phyloP scores from a whole-genome alignment of 2,888 invertebrate genomes.

The Pterobdella sp. region DNA sequence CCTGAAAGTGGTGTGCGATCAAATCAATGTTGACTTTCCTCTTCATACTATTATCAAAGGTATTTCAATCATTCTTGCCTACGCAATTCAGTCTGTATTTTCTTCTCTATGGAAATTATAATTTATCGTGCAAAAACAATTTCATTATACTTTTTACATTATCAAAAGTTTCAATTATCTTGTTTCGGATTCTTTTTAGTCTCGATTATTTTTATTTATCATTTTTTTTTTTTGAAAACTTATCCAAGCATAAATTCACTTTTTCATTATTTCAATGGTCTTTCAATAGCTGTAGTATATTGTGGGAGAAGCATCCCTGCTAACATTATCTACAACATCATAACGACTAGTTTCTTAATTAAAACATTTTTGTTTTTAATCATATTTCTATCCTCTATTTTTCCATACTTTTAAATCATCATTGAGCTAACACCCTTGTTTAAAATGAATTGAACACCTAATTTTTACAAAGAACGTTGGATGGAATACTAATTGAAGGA shows the following conservation, averaged over 20 bases:
- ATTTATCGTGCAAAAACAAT: too few relatives aligned
- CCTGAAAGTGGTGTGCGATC: conserved; percentile 31
- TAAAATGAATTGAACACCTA: too few relatives aligned
- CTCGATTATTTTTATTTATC: too few relatives aligned
- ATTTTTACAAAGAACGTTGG: too few relatives aligned
- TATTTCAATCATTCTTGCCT: conserved; percentile 24
- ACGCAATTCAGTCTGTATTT: not conserved
- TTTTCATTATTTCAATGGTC: conserved; percentile 2
- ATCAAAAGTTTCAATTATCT: too few relatives aligned
- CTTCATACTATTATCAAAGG: conserved; percentile 36
- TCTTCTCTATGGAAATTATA: not conserved
- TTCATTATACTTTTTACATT: too few relatives aligned
- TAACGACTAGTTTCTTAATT: conserved; percentile 6
- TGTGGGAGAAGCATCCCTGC: not conserved
- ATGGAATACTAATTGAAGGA: too few relatives aligned
- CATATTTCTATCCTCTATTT: not conserved
- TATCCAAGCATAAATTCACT: not conserved
- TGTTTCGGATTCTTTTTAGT: too few relatives aligned
- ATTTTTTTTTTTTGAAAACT: not conserved
- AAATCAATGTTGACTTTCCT: conserved; percentile 35
- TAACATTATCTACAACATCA: conserved; percentile 4
- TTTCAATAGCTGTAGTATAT: too few relatives aligned
- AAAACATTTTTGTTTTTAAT: not conserved
- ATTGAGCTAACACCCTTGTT: too few relatives aligned
- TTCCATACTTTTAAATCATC: too few relatives aligned